Evolutionary conservation across 1,140 invertebrate species (phyloP), one percentile per base, ranked within the genome.

Genomic region (Drosophila sp.): DNA sequence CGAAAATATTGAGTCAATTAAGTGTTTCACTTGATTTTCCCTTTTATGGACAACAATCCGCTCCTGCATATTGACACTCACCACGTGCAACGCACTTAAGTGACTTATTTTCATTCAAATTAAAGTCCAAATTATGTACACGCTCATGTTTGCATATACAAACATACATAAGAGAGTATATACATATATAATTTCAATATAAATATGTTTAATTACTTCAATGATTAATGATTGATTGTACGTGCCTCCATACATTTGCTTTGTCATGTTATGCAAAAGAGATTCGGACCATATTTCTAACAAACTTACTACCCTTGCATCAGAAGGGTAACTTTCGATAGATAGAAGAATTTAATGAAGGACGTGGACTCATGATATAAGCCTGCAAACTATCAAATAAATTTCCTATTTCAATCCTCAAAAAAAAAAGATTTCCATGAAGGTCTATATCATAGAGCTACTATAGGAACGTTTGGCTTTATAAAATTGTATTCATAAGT

Each of bases 191-290:
- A 81, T 86, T 86, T 87, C 63, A 87, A 79, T 87, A 66, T 76
- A 79, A 86, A 79, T 86, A 60, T 54, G 76, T 72, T 87, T 83
- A 83, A 89, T 86, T 86, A 67, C 57, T 62, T 57, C 32, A 70
- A 57, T 87, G 83, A 87, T 87, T 87, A 79, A 86, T 86, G 83
- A 67, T 63, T 41, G 23, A 47, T 63, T 65, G 72, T 76, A 71
- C 67, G 50, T 56, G 57, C 33, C n/a, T 5, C 17, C 0, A 23
- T 65, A 54, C 67, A 74, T 78, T 76, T 77, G 83, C 84, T 64
- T 66, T 56, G 84, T 86, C 84, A 86, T 72, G 84, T 87, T 87
- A 84, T 87, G 84, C 80, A 87, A 83, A 82, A 83, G 62, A 70
- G 41, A 76, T 80, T 75, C 38, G 56, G 63, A 47, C 6, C 0